Percentiles rank a stretch among this genome's conserved stretches.
These are phyloP conservation scores for Troilus luridus DNA, from an alignment of 2,888 invertebrate species.

Conservation along the genomic window DNA sequence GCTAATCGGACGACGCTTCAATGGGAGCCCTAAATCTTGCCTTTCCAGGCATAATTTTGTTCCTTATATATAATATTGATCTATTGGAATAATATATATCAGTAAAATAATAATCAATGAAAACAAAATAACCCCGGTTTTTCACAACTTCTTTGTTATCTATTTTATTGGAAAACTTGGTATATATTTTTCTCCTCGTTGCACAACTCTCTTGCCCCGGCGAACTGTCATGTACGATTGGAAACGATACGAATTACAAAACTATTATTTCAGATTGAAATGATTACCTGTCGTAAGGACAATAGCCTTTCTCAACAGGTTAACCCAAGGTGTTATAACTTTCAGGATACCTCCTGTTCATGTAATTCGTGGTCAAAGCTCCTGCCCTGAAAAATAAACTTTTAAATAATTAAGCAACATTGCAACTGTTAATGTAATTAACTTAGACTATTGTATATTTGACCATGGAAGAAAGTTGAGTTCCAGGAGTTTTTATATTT, in stretches of 20 bases:
- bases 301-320: not conserved
- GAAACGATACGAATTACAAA: conserved; percentile 12
- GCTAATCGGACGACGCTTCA: too few species aligned
- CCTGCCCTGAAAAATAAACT: not conserved
- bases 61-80: too few species aligned
- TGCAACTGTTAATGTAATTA: too few species aligned
- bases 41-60: too few species aligned
- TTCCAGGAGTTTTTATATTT: too few species aligned
- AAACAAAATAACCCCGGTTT: not conserved
- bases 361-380: not conserved
- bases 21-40: too few species aligned
- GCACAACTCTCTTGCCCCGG: not conserved
- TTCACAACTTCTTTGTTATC: not conserved
- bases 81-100: too few species aligned
- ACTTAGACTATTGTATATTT: too few species aligned
- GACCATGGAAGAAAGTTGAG: too few species aligned
- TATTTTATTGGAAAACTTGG: not conserved
- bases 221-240: conserved; percentile 17
- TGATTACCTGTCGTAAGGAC: conserved; percentile 20
- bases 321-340: not conserved
- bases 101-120: not conserved
- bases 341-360: not conserved
- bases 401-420: too few species aligned
- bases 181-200: not conserved
- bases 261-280: not conserved